These are phyloP conservation scores for Micropterix aruncella DNA, from an alignment of 2,888 invertebrate genomes.

Conservation along the genomic window DNA sequence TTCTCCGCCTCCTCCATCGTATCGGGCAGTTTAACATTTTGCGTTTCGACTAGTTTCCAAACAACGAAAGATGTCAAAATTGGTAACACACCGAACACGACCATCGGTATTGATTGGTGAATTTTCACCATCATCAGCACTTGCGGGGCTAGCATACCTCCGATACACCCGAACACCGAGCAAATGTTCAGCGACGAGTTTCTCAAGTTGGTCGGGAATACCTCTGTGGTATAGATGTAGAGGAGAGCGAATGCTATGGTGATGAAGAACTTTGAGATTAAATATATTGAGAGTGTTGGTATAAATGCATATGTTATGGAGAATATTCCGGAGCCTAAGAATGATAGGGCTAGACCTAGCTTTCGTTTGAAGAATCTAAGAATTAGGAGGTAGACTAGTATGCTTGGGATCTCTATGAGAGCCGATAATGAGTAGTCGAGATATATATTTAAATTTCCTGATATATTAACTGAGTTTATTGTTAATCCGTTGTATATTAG, in stretches of 20 bases:
- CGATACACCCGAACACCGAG: neutral
- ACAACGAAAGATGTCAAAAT: conserved; percentile 8
- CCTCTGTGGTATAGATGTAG: neutral
- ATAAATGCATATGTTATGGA: neutral
- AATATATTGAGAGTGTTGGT: neutral
- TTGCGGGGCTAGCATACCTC: neutral
- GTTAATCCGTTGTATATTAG: neutral
- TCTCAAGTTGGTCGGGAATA: neutral
- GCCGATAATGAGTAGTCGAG: neutral
- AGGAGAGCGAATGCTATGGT: neutral
- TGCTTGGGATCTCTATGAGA: neutral
- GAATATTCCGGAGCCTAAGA: neutral
- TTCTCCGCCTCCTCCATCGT: neutral
- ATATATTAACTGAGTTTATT: neutral
- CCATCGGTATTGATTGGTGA: neutral
- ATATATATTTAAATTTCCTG: neutral
- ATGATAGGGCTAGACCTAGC: neutral
- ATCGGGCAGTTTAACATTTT: neutral
- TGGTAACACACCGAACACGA: neutral
- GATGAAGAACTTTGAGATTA: neutral
- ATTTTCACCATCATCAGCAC: neutral
- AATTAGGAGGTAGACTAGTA: neutral
- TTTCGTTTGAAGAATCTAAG: neutral
- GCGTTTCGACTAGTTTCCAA: neutral
- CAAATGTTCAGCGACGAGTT: neutral